Conservation (phyloP, 2,888 invertebrate species). For the Willowsia nigromaculata region DNA sequence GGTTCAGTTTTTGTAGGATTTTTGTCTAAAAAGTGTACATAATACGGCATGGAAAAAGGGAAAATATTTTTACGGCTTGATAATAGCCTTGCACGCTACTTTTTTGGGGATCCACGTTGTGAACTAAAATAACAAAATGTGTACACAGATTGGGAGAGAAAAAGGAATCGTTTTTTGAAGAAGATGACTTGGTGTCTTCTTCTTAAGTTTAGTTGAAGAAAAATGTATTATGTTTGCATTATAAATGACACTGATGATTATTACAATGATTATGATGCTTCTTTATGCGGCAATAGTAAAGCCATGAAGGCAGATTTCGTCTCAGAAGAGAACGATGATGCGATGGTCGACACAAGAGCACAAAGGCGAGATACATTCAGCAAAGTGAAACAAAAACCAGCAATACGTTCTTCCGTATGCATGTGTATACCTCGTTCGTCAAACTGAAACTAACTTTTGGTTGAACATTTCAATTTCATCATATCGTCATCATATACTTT, state of each 20-base stretch:
- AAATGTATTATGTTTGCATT: neutral
- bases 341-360: neutral
- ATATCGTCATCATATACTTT: neutral
- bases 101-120: neutral
- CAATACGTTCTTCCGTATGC: neutral
- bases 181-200: neutral
- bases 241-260: neutral
- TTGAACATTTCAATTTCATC: slow-evolving; percentile 22
- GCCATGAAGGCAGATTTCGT: neutral
- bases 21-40: too few species aligned
- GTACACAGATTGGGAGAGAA: too few species aligned
- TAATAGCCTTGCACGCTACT: neutral
- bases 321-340: too few species aligned
- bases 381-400: neutral
- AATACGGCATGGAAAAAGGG: neutral
- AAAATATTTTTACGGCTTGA: slow-evolving; percentile 44
- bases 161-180: neutral
- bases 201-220: neutral
- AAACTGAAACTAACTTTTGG: slow-evolving; percentile 53
- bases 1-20: neutral
- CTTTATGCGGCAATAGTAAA: too few species aligned
- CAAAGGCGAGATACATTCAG: too few species aligned
- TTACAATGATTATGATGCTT: too few species aligned
- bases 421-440: slow-evolving; percentile 65
- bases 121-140: neutral